Evolutionary conservation across 2,113 vertebrate genomes (phyloP).

Genomic region (Hemicordylus capensis): DNA sequence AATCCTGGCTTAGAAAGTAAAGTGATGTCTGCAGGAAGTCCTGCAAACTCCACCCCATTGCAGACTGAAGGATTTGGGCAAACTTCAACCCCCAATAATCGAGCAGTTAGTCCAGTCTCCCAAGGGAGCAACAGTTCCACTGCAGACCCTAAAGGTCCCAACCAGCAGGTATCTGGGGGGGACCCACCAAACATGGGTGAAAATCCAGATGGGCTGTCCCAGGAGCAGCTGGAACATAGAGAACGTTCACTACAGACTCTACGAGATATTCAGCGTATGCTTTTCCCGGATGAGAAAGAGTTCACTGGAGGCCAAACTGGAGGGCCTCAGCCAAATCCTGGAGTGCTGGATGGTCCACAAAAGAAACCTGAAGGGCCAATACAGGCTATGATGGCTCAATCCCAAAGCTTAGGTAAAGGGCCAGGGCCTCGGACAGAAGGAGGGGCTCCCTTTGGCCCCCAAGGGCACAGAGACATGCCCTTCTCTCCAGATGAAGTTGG

Average conservation of each 20-base stretch:
- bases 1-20: conserved; percentile 89
- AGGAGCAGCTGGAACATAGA: conserved; percentile 96
- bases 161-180: conserved; percentile 86
- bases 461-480: conserved; percentile 93
- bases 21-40: conserved; percentile 85
- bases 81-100: conserved; percentile 82
- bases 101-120: conserved; percentile 80
- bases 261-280: conserved; percentile 97
- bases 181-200: conserved; percentile 89
- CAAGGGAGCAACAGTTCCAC: conserved; percentile 84
- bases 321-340: conserved; percentile 80
- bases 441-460: conserved; percentile 88
- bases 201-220: conserved; percentile 95
- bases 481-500: conserved; percentile 96
- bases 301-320: conserved; percentile 83
- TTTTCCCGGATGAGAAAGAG: conserved; percentile 95
- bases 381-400: conserved; percentile 97
- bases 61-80: conserved; percentile 82
- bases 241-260: conserved; percentile 96
- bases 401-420: conserved; percentile 93
- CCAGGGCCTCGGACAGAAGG: conserved; percentile 90
- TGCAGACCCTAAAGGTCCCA: conserved; percentile 79
- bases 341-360: conserved; percentile 84
- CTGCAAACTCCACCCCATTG: conserved; percentile 81
- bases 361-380: conserved; percentile 92